A percentile compares a stretch with the other conserved stretches of the same genome.
phyloP scores from a whole-genome alignment of 2,797 vertebrate genomes.

The Thripadectes ignobilis region DNA sequence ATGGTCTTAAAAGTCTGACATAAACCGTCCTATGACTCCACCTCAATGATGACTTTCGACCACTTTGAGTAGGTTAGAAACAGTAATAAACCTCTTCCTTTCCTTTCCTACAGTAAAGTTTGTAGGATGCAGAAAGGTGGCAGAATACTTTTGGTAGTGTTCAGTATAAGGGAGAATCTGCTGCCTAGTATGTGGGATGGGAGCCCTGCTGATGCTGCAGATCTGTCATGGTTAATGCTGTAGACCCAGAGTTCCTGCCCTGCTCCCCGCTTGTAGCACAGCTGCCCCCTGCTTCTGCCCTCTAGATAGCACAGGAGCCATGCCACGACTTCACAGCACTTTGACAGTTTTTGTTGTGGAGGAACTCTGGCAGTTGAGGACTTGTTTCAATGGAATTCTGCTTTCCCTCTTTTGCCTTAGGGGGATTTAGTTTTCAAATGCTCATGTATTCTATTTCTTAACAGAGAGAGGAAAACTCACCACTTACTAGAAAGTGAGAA shows the following conservation, averaged over 20 bases:
- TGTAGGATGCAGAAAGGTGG: not conserved
- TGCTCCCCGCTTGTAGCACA: not conserved
- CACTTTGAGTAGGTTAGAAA: not conserved
- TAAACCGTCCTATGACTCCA: not conserved
- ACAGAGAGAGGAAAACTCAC: not conserved
- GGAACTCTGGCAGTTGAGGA: not conserved
- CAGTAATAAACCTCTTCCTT: not conserved
- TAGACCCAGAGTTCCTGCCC: not conserved
- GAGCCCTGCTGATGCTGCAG: not conserved
- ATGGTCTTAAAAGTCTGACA: not conserved
- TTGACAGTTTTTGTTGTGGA: not conserved
- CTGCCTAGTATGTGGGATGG: not conserved
- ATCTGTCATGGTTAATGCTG: not conserved
- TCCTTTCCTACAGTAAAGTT: not conserved
- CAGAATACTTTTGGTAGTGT: not conserved
- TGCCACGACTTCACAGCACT: not conserved
- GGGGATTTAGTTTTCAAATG: not conserved
- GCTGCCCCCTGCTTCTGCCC: not conserved
- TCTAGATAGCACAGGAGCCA: not conserved
- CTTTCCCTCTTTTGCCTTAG: not conserved
- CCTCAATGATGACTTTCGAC: not conserved
- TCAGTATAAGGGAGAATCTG: not conserved
- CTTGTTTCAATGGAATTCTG: not conserved
- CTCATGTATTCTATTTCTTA: not conserved
- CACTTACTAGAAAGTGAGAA: not conserved